Percentiles rank a stretch among this genome's conserved stretches.
These are phyloP conservation scores for Triops cancriformis DNA, from an alignment of 1,140 invertebrate genomes.

Conservation along the genomic window DNA sequence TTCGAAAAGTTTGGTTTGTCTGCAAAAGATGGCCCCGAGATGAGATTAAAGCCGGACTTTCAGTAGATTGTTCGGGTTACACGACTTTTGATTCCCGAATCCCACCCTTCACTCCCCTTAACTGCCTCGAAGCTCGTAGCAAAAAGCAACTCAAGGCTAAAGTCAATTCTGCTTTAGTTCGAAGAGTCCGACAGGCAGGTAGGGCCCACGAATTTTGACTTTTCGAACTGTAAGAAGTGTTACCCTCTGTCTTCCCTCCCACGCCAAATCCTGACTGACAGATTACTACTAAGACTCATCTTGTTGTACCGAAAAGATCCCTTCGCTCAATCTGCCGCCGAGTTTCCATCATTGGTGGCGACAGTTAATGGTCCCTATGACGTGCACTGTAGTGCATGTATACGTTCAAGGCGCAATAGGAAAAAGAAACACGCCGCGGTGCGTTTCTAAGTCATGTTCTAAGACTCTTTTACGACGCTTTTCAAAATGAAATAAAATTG, in stretches of 20 bases:
- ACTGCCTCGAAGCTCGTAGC: no score
- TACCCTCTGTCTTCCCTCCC: background rate
- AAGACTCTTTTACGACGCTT: background rate
- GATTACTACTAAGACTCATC: background rate
- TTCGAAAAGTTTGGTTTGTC: no score
- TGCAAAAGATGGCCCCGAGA: no score
- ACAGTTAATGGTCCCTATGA: background rate
- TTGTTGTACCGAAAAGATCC: background rate
- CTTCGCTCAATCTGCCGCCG: background rate
- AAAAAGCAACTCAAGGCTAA: no score
- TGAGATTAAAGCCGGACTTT: no score
- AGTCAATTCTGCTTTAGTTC: no score
- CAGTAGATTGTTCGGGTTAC: no score
- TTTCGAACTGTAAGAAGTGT: background rate
- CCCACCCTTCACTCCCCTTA: no score
- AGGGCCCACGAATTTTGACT: background rate
- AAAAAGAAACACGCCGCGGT: background rate
- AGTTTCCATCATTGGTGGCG: background rate
- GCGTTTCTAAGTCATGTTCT: background rate
- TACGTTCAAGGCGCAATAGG: background rate
- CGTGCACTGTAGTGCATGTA: background rate
- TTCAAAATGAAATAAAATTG: background rate
- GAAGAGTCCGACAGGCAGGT: no score
- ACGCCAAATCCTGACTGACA: background rate
- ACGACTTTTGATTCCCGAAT: no score